Base-by-base conservation (phyloP, 2,113 vertebrate genomes). In the Dipodomys ordii region DNA sequence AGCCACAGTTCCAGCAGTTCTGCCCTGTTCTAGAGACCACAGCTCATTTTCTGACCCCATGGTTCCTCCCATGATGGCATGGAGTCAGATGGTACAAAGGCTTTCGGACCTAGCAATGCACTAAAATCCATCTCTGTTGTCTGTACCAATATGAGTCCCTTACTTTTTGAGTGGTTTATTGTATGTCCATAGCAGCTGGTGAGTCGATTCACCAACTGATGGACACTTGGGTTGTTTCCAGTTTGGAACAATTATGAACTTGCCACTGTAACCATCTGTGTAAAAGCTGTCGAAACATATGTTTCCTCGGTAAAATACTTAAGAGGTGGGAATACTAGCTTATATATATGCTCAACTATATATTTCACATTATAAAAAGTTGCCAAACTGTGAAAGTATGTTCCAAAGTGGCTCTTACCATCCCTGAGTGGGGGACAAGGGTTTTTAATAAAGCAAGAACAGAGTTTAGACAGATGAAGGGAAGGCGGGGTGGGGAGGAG, bases 321-420 rank as follows among this genome's bases (percentile, higher is more conserved):
- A 64, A 39, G 32, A 88, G 25, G 15, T 28, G 7, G 57, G 44
- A 64, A 1, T 30, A 28, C 87, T 44, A 73, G 64, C 27, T 60
- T 57, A 44, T 7, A 44, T 5, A 44, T 5, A 44, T 5, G 65
- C 4, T 88, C 25, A 85, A 82, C 20, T 35, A 79, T 23, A 72
- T 16, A 44, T 71, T 25, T 74, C 71, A 83, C 64, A 88, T 64
- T 68, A 0, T 67, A 83, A 90, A 19, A 68, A 76, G 83, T 25
- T 76, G 83, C 46, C 32, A 28, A 89, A 90, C 12, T 46, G 32
- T 78, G 35, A 67, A 27, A 32, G 39, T 67, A 69, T 46, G 64
- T 83, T 72, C 71, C 67, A 87, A 49, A 87, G 62, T 60, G 49
- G 69, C 49, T 93, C 81, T 87, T 49, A 81, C 10, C 30, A 77